Base-by-base conservation (phyloP, 1,140 invertebrate species). In the Drosophila albomicans region DNA sequence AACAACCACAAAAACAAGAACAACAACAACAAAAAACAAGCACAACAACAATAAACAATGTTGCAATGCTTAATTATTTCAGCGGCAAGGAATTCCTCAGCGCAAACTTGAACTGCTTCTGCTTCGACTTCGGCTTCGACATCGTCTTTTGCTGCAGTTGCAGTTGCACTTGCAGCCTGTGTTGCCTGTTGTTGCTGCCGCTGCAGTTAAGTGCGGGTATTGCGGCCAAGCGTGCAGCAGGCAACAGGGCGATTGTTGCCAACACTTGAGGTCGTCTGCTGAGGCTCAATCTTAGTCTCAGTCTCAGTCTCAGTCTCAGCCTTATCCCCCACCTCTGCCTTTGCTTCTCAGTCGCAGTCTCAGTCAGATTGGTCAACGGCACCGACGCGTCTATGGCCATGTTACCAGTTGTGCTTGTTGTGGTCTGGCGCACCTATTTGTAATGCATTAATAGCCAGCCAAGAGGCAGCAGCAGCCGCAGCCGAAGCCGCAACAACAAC, bases 51-150 rank as follows among this genome's bases (percentile, higher is more conserved):
- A 88, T 81, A 88, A 88, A 89, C 85, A 89, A 89, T 89, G 85
- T 89, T 89, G 85, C 85, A 89, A 89, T 89, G 85, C 85, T 89
- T 89, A 89, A 89, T 89, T 89, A 89, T 89, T 89, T 89, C 85
- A 89, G 85, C 85, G 85, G 85, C 85, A 89, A 89, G 85, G 85
- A 89, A 89, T 89, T 89, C 85, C 85, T 88, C 52, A 75, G 61
- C 70, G 70, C 85, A 87, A 87, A 89, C 85, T 89, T 89, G 85
- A 89, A 89, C 85, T 88, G 84, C 85, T 88, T 89, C 81, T 89
- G 84, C 85, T 88, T 84, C 77, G 88, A 80, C 20, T 20, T 25
- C 20, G 20, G 20, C 20, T 25, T 25, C 20, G 20, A 25, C 20
- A 25, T 25, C 20, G 20, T 25, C 20, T 25, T 25, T 28, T 52